A percentile compares a stretch with the other conserved stretches of the same genome.
These are phyloP conservation scores for Dinothrombium tinctorium DNA, from an alignment of 1,140 invertebrate genomes.

Conservation along the genomic window DNA sequence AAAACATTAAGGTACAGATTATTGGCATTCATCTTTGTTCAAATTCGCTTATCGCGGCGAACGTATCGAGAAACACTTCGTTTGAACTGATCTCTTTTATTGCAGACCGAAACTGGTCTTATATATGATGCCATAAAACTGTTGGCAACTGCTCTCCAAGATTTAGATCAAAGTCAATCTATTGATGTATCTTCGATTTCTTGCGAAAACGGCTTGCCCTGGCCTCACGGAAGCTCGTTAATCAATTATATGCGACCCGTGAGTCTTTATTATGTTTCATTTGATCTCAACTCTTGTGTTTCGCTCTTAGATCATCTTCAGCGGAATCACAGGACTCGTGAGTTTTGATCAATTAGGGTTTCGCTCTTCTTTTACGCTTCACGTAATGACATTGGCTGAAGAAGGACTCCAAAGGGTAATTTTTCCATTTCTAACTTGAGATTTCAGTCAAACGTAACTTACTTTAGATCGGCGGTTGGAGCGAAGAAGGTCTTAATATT, in stretches of 20 bases:
- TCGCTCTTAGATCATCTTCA: constrained; percentile 48
- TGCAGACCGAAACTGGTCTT: constrained; percentile 24
- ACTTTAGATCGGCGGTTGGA: too few species aligned
- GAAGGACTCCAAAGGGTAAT: constrained; percentile 1
- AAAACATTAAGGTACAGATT: constrained; percentile 1
- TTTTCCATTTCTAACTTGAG: not conserved
- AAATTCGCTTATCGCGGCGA: not conserved
- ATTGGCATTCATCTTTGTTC: not conserved
- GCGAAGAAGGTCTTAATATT: constrained; percentile 4
- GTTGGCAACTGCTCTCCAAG: constrained; percentile 21
- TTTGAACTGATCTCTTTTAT: not conserved
- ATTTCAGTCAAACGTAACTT: not conserved
- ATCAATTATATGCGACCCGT: constrained; percentile 95
- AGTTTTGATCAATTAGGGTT: constrained; percentile 85
- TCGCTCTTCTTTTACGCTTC: constrained; percentile 63
- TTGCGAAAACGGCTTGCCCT: constrained; percentile 27
- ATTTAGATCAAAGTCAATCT: constrained; percentile 19
- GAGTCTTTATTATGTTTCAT: constrained; percentile 22
- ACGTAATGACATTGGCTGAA: constrained; percentile 54
- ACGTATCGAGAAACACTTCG: not conserved
- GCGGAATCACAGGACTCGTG: constrained; percentile 69
- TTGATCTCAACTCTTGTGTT: not conserved
- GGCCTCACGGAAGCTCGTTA: constrained; percentile 75
- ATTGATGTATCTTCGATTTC: constrained; percentile 17
- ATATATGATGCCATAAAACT: constrained; percentile 24